phyloP scores from a whole-genome alignment of 2,888 invertebrate genomes.

The Petrophora chlorosata region DNA sequence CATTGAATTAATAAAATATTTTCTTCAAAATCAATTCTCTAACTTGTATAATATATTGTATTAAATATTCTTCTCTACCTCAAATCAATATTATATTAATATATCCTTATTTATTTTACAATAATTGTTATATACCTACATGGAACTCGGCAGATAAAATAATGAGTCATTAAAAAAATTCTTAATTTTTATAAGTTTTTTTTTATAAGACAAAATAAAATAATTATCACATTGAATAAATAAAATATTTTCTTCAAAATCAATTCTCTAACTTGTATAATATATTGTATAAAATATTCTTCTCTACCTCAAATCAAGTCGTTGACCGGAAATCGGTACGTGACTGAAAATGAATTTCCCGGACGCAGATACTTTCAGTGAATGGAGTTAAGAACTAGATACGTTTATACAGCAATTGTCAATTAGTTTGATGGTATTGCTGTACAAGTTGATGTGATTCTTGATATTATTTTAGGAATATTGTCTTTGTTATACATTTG shows the following conservation, averaged over 20 bases:
- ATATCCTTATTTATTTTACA: too few relatives aligned
- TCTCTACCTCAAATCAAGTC: slow-evolving; percentile 27
- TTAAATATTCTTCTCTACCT: slow-evolving; percentile 13
- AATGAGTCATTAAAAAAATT: too few relatives aligned
- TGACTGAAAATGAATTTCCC: slow-evolving; percentile 67
- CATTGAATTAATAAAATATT: too few relatives aligned
- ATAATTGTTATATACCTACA: too few relatives aligned
- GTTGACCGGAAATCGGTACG: slow-evolving; percentile 52
- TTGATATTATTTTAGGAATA: background rate
- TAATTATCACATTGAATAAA: too few relatives aligned
- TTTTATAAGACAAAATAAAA: background rate
- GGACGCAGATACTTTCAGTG: slow-evolving; percentile 50
- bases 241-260: too few relatives aligned
- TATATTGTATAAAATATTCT: slow-evolving; percentile 18
- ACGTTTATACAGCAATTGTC: slow-evolving; percentile 11
- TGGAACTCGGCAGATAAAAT: too few relatives aligned
- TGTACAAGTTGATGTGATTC: background rate
- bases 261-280: too few relatives aligned
- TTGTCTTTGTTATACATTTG: background rate
- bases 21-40: too few relatives aligned
- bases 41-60: too few relatives aligned
- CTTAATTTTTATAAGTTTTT: too few relatives aligned
- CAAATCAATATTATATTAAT: slow-evolving; percentile 16
- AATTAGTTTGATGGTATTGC: slow-evolving; percentile 14
- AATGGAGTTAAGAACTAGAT: slow-evolving; percentile 45